Evolutionary conservation across 1,140 invertebrate species (phyloP).

Genomic region (Caerostris extrusa): DNA sequence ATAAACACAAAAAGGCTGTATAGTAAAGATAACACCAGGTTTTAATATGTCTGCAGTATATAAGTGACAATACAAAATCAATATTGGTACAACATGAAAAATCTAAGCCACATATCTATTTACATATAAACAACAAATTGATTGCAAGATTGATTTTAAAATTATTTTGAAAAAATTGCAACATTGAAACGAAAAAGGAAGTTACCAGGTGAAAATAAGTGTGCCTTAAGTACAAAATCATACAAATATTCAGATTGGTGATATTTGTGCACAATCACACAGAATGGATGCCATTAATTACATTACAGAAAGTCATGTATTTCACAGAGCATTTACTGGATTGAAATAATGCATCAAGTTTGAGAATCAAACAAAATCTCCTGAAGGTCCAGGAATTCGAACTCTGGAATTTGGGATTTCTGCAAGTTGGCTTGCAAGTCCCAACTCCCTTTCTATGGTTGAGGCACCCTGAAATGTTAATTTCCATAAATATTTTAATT

Average conservation of each 20-base stretch:
- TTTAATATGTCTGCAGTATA: not conserved
- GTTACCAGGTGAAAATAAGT: not conserved
- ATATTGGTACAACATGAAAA: not conserved
- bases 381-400: conserved; percentile 70
- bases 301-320: not conserved
- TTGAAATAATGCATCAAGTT: conserved; percentile 10
- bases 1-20: not conserved
- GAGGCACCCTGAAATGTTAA: conserved; percentile 49
- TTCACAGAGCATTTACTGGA: not conserved
- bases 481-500: not conserved
- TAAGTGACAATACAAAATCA: conserved; percentile 1
- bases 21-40: not conserved
- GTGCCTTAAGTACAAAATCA: conserved; percentile 51
- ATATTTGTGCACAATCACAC: conserved; percentile 21
- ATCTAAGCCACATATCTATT: conserved; percentile 17
- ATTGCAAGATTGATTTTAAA: not conserved
- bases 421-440: conserved; percentile 48
- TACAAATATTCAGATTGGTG: conserved; percentile 39
- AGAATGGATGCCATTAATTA: not conserved
- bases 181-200: not conserved
- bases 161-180: conserved; percentile 4
- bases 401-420: conserved; percentile 69
- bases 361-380: conserved; percentile 69
- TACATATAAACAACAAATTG: not conserved
- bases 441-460: conserved; percentile 63